Conservation (phyloP, 2,888 invertebrate genomes). For the Lasioglossum zephyrum region DNA sequence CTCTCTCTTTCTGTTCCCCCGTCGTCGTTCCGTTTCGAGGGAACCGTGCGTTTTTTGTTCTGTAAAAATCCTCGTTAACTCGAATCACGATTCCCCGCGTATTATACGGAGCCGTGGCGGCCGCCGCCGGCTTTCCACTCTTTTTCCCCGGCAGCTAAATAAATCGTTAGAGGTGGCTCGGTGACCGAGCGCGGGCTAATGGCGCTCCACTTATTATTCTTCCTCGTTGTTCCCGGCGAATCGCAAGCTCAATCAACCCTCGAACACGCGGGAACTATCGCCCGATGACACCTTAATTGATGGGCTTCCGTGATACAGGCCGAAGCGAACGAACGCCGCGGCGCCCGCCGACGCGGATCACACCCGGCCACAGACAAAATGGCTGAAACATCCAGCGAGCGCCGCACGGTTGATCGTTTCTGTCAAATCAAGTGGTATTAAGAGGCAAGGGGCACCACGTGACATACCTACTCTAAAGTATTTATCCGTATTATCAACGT, state of each 20-base stretch:
- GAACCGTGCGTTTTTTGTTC: conserved; percentile 44
- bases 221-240: conserved; percentile 19
- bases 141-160: conserved; percentile 58
- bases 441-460: no score
- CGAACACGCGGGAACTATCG: conserved; percentile 12
- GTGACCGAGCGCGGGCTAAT: conserved; percentile 56
- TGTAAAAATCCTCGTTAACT: conserved; percentile 65
- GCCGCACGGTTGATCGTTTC: not conserved
- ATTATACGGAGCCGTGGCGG: conserved; percentile 30
- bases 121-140: conserved; percentile 40
- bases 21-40: not conserved
- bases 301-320: not conserved
- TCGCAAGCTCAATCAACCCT: conserved; percentile 30
- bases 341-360: not conserved
- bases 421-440: not conserved
- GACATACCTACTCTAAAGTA: no score
- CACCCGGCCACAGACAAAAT: conserved; percentile 40
- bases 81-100: conserved; percentile 51
- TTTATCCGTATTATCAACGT: no score
- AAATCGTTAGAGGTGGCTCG: conserved; percentile 59
- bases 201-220: conserved; percentile 56
- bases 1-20: conserved; percentile 27
- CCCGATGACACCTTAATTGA: conserved; percentile 32
- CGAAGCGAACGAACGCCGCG: not conserved
- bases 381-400: conserved; percentile 31